phyloP scores from a whole-genome alignment of 1,140 invertebrate species.

The Drosophila nigrodunni region DNA sequence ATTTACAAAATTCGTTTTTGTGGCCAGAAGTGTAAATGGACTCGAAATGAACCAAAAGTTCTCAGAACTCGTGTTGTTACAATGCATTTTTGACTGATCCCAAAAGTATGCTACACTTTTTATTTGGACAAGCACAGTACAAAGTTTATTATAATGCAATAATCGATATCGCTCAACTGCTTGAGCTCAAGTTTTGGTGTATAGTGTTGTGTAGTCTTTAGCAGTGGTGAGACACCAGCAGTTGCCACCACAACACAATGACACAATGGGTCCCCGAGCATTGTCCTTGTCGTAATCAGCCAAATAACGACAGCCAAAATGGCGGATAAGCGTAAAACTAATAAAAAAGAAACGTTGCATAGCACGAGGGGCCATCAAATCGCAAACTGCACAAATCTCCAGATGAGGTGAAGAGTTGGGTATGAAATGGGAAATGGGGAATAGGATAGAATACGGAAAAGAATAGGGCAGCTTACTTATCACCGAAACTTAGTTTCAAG shows the following conservation, averaged over 20 bases:
- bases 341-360: constrained; percentile 76
- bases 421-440: background rate
- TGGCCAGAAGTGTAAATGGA: constrained; percentile 3
- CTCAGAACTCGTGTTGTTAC: background rate
- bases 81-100: constrained; percentile 1
- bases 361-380: constrained; percentile 43
- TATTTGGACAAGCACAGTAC: background rate
- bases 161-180: background rate
- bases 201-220: constrained; percentile 20
- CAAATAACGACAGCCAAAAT: constrained; percentile 77
- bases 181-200: constrained; percentile 18
- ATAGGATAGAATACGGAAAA: background rate
- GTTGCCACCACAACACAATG: constrained; percentile 9
- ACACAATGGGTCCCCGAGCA: constrained; percentile 16
- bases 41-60: background rate
- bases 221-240: constrained; percentile 8
- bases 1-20: background rate
- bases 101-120: constrained; percentile 3
- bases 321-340: constrained; percentile 77
- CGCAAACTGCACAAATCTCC: constrained; percentile 63
- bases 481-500: constrained; percentile 59
- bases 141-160: constrained; percentile 2
- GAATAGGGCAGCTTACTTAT: constrained; percentile 47
- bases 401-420: background rate
- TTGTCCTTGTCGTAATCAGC: constrained; percentile 78